Conservation (phyloP, 1,140 invertebrate species). For the Campoletis sonorensis region DNA sequence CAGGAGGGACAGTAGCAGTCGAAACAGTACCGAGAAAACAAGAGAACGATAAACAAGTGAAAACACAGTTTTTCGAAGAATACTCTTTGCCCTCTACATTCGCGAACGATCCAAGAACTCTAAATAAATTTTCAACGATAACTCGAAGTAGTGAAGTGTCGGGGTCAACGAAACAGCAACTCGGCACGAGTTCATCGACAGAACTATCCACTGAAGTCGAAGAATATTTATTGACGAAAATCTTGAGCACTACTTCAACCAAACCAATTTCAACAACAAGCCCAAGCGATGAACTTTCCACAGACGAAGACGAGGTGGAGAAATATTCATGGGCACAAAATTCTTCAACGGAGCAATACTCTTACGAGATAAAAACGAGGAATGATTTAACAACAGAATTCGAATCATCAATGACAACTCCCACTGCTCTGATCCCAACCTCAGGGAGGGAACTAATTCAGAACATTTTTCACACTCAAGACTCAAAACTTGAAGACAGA, state of each 20-base stretch:
- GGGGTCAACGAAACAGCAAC: neutral
- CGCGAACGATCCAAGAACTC: neutral
- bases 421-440: neutral
- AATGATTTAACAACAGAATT: neutral
- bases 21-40: neutral
- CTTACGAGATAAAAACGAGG: neutral
- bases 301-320: neutral
- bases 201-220: too few relatives aligned
- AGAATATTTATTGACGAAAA: too few relatives aligned
- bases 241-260: too few relatives aligned
- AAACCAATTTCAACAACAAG: too few relatives aligned
- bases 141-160: neutral
- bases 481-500: too few relatives aligned
- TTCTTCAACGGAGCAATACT: neutral
- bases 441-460: neutral
- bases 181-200: too few relatives aligned
- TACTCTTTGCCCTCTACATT: slow-evolving; percentile 4
- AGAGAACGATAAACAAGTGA: neutral
- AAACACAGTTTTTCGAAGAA: slow-evolving; percentile 10
- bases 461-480: neutral
- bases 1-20: neutral
- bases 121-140: neutral
- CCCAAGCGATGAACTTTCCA: too few relatives aligned
- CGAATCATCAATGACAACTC: neutral
- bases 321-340: neutral